phyloP scores from a whole-genome alignment of 2,888 invertebrate genomes.

The Rhagophthalmus giganteus region DNA sequence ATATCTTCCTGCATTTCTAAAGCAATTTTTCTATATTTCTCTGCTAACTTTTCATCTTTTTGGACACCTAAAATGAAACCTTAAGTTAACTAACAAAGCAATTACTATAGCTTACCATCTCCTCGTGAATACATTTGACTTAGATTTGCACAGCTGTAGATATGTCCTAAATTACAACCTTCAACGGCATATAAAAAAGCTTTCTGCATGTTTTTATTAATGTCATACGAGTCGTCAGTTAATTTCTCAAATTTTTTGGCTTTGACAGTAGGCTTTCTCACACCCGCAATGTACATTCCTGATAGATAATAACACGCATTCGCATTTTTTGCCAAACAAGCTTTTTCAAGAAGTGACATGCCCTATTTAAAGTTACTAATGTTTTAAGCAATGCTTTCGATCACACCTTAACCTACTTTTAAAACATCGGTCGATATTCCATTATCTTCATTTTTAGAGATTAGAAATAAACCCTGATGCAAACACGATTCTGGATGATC shows the following conservation, averaged over 20 bases:
- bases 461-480: conserved; percentile 72
- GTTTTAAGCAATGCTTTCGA: too few species aligned
- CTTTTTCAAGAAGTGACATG: conserved; percentile 58
- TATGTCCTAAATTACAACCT: conserved; percentile 82
- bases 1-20: conserved; percentile 71
- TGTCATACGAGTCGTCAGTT: conserved; percentile 40
- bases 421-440: conserved; percentile 62
- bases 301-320: conserved; percentile 81
- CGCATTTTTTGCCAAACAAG: conserved; percentile 60
- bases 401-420: too few species aligned
- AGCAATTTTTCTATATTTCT: conserved; percentile 73
- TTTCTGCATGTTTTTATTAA: conserved; percentile 70
- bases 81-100: not conserved
- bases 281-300: conserved; percentile 76
- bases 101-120: conserved; percentile 64
- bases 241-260: conserved; percentile 42
- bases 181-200: conserved; percentile 77
- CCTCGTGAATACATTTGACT: conserved; percentile 85
- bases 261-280: conserved; percentile 57
- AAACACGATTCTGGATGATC: conserved; percentile 73
- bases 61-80: conserved; percentile 57
- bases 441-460: conserved; percentile 61
- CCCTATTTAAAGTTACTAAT: too few species aligned
- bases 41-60: conserved; percentile 70
- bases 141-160: conserved; percentile 88